Evolutionary conservation across 2,888 invertebrate genomes (phyloP).

Genomic region (Eilema depressum): DNA sequence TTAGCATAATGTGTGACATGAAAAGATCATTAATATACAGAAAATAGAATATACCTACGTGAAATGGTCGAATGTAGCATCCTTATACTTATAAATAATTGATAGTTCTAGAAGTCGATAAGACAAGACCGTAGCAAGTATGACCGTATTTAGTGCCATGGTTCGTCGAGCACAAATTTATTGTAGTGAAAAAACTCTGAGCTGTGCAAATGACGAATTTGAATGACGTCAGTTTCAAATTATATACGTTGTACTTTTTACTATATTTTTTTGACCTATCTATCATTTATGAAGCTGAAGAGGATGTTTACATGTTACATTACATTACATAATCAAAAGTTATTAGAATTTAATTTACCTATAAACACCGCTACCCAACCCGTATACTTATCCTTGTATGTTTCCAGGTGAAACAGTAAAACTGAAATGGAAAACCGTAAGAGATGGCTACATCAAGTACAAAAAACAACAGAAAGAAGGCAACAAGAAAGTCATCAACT

Average conservation of each 20-base stretch:
- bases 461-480: constrained; percentile 47
- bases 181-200: neutral
- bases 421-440: constrained; percentile 61
- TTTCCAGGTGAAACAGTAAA: constrained; percentile 54
- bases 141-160: too few species aligned
- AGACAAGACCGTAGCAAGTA: neutral
- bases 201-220: neutral
- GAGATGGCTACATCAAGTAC: constrained; percentile 59
- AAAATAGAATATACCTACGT: neutral
- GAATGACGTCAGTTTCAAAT: neutral
- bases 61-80: neutral
- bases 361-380: neutral
- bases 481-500: constrained; percentile 47
- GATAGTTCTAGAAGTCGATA: neutral
- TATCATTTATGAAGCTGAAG: too few species aligned
- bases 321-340: neutral
- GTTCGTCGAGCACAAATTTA: neutral
- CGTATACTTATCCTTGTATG: neutral
- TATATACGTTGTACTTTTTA: neutral
- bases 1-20: neutral
- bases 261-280: too few species aligned
- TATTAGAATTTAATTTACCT: neutral
- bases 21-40: neutral
- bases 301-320: too few species aligned
- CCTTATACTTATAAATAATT: neutral